phyloP scores from a whole-genome alignment of 2,888 invertebrate species.

The Esperia sulphurella region DNA sequence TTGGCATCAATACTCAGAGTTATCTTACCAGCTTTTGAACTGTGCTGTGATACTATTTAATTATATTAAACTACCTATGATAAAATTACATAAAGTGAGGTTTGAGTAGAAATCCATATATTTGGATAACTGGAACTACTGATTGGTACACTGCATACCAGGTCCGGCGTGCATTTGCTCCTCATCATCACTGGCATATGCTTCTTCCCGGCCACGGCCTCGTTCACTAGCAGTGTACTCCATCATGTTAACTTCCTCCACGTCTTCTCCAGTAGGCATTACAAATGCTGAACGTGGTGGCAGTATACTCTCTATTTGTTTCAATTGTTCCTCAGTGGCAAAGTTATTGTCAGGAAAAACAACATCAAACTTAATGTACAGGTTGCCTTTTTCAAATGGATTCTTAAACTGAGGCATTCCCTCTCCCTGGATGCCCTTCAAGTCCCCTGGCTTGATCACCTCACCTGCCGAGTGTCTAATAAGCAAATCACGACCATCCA shows the following conservation, averaged over 20 bases:
- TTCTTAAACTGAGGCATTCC: conserved; percentile 94
- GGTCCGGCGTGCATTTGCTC: conserved; percentile 78
- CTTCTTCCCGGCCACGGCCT: conserved; percentile 80
- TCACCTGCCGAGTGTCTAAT: conserved; percentile 88
- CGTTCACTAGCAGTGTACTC: conserved; percentile 84
- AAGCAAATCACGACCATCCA: conserved; percentile 92
- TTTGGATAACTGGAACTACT: conserved; percentile 78
- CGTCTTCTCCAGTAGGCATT: conserved; percentile 88
- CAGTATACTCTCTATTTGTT: conserved; percentile 86
- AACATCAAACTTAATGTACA: conserved; percentile 92
- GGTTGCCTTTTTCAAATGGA: conserved; percentile 91
- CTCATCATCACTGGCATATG: conserved; percentile 84
- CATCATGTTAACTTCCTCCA: conserved; percentile 91
- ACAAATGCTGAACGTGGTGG: conserved; percentile 85
- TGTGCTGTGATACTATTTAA: conserved; percentile 35
- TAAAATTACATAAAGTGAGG: conserved; percentile 65
- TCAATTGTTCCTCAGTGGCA: conserved; percentile 81
- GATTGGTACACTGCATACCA: conserved; percentile 90
- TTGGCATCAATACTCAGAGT: conserved; percentile 26
- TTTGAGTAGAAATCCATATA: conserved; percentile 57
- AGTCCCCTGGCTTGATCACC: conserved; percentile 89
- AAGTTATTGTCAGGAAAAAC: conserved; percentile 91
- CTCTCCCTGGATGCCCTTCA: conserved; percentile 89
- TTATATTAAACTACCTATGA: conserved; percentile 59
- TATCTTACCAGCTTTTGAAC: conserved; percentile 34